Conservation (phyloP, 2,797 vertebrate genomes). For the Gymnothorax reevesii region DNA sequence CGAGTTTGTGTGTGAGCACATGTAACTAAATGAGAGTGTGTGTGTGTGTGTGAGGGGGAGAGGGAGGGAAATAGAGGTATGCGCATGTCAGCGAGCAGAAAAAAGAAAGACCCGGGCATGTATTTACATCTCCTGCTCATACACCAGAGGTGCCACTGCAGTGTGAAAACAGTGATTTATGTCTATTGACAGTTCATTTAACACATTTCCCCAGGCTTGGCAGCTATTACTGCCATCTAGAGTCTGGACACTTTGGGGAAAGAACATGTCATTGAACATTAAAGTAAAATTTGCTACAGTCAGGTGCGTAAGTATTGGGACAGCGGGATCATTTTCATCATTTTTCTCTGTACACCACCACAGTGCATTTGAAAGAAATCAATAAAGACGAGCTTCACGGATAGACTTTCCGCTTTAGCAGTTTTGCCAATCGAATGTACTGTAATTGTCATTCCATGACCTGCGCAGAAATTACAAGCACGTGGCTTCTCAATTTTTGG, state of each 20-base stretch:
- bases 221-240: not conserved
- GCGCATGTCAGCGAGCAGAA: not conserved
- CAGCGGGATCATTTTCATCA: no score
- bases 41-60: not conserved
- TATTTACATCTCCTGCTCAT: not conserved
- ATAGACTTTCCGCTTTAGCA: no score
- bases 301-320: no score
- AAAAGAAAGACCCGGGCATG: not conserved
- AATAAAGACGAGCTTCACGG: no score
- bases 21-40: conserved; percentile 31
- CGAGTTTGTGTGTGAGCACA: conserved; percentile 21
- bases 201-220: not conserved
- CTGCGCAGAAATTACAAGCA: no score
- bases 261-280: not conserved
- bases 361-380: no score
- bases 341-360: no score
- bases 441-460: no score
- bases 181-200: conserved; percentile 2
- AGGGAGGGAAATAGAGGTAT: not conserved
- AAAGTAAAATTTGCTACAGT: not conserved
- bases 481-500: no score
- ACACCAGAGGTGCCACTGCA: not conserved
- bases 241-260: not conserved
- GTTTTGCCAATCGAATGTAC: no score
- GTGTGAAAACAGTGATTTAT: not conserved